A percentile compares a stretch with the other conserved stretches of the same genome.
Evolutionary conservation across 2,888 invertebrate species (phyloP).

Genomic region (Parapristionchus giblindavisi): DNA sequence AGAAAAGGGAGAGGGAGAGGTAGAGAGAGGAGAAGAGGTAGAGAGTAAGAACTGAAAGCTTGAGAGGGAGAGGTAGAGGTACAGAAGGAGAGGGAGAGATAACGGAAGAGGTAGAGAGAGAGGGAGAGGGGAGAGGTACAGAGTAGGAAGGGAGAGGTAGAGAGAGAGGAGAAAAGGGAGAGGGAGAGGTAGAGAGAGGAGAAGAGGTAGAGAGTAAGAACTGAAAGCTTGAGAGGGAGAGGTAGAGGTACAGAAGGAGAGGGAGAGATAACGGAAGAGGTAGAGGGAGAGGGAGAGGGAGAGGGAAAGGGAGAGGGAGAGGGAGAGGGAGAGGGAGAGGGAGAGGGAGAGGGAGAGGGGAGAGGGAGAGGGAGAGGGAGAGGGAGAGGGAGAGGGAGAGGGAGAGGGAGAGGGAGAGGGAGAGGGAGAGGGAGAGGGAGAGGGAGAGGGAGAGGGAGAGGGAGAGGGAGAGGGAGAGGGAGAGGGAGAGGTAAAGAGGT

Average conservation of each 20-base stretch:
- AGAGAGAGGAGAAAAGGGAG: slow-evolving; percentile 20
- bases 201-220: neutral
- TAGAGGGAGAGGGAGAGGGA: neutral
- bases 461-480: slow-evolving; percentile 11
- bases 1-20: slow-evolving; percentile 2
- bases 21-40: slow-evolving; percentile 3
- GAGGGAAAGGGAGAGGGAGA: neutral
- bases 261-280: neutral
- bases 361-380: neutral
- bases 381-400: slow-evolving; percentile 11
- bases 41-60: neutral
- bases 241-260: neutral
- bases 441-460: slow-evolving; percentile 11
- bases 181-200: slow-evolving; percentile 20
- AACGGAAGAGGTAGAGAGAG: neutral
- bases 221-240: neutral
- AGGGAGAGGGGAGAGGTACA: neutral
- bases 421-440: slow-evolving; percentile 11
- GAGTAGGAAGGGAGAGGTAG: slow-evolving; percentile 8
- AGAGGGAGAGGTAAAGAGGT: no score
- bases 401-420: slow-evolving; percentile 11
- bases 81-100: neutral
- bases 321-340: neutral
- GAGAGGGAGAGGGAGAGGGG: neutral
- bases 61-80: neutral